phyloP scores from a whole-genome alignment of 92 coral and sea anemone genomes.

The Phenganax stokvisi region DNA sequence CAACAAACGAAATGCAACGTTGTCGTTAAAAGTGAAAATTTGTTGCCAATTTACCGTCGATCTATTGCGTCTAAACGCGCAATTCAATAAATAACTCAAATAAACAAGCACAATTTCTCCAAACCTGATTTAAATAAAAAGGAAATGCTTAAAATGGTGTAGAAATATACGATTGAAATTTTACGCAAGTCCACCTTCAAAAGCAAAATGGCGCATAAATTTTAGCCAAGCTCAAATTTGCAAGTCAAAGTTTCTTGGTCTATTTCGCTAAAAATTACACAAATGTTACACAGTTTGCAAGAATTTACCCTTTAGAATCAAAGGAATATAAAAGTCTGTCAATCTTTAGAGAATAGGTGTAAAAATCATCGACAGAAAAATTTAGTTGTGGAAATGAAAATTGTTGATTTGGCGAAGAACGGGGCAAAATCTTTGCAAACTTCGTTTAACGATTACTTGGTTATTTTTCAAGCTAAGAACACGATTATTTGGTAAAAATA shows the following conservation, averaged over 20 bases:
- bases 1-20: slow-evolving; percentile 13
- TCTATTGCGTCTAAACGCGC: neutral
- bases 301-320: neutral
- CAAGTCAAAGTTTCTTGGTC: neutral
- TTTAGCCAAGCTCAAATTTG: neutral
- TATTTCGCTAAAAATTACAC: neutral
- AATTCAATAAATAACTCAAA: neutral
- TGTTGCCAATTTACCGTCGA: slow-evolving; percentile 16
- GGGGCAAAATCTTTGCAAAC: slow-evolving; percentile 10
- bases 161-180: slow-evolving; percentile 14
- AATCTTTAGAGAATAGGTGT: neutral
- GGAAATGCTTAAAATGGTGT: slow-evolving; percentile 4
- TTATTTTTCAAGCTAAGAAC: neutral
- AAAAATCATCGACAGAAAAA: slow-evolving; percentile 15
- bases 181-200: neutral
- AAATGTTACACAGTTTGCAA: neutral
- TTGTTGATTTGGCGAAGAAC: neutral
- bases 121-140: neutral
- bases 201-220: slow-evolving; percentile 33
- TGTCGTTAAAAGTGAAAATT: slow-evolving; percentile 4
- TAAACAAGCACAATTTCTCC: neutral
- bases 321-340: neutral
- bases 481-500: neutral
- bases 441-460: slow-evolving; percentile 8
- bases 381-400: neutral